A percentile compares a stretch with the other conserved stretches of the same genome.
These are phyloP conservation scores for Drosophila pallidifrons DNA, from an alignment of 1,140 invertebrate species.

Conservation along the genomic window DNA sequence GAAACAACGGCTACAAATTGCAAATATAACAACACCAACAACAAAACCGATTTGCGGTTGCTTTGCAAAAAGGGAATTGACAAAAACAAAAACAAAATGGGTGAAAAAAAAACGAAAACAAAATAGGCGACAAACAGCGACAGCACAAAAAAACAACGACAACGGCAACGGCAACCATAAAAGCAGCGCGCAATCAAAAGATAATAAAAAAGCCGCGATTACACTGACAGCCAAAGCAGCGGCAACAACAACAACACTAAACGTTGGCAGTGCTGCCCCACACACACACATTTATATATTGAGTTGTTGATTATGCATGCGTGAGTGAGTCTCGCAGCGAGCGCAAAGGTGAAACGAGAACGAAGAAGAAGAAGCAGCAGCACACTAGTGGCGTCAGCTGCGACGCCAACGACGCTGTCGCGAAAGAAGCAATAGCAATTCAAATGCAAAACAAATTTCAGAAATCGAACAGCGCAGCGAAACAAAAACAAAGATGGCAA, in stretches of 20 bases:
- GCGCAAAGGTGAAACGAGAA: slow-evolving; percentile 73
- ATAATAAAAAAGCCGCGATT: slow-evolving; percentile 81
- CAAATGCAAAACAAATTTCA: slow-evolving; percentile 78
- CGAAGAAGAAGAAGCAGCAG: slow-evolving; percentile 28
- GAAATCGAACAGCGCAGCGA: slow-evolving; percentile 72
- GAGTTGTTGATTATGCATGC: slow-evolving; percentile 76
- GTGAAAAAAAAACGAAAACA: slow-evolving; percentile 26
- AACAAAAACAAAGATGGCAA: slow-evolving; percentile 37
- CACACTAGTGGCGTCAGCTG: slow-evolving; percentile 1
- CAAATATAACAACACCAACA: slow-evolving; percentile 10
- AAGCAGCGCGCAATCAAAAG: slow-evolving; percentile 77
- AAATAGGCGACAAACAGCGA: slow-evolving; percentile 53
- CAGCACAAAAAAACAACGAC: slow-evolving; percentile 18
- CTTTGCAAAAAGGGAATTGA: slow-evolving; percentile 66
- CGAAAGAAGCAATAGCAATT: slow-evolving; percentile 80
- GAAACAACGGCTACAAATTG: slow-evolving; percentile 3
- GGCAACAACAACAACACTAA: slow-evolving; percentile 18
- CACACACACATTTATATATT: slow-evolving; percentile 23
- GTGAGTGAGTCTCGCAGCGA: slow-evolving; percentile 56
- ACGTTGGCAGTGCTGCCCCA: background rate
- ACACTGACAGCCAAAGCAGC: slow-evolving; percentile 52
- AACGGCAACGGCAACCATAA: slow-evolving; percentile 63
- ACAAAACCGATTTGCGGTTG: slow-evolving; percentile 50
- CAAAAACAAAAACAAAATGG: slow-evolving; percentile 36
- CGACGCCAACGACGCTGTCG: slow-evolving; percentile 17